Evolutionary conservation across 2,797 vertebrate genomes (phyloP), one percentile per base, ranked within the genome.

Genomic region (Ara ararauna): DNA sequence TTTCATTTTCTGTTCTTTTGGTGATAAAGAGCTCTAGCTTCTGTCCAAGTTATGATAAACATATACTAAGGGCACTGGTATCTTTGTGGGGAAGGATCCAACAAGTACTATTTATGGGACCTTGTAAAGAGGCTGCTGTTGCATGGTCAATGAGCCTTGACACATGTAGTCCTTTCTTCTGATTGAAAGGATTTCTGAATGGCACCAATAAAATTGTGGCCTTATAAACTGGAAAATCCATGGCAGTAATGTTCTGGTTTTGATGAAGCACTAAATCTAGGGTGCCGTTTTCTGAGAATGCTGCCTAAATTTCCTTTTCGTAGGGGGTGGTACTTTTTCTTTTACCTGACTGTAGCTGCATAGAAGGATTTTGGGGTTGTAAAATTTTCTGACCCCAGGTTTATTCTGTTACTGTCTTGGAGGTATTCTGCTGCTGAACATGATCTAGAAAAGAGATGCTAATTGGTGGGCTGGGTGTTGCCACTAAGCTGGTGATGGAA

Each of bases 81-180:
- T 79, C 83, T 91, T 91, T 88, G 87, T 93, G 90, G 88, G 71
- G 54, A 76, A 30, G 64, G 60, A 90, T 94, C 45, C 56, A 45
- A 93, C 87, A 73, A 84, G 64, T 91, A 56, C 82, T 88, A 87
- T 93, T 96, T 94, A 91, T 91, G 87, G 60, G 70, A 23, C 83
- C 51, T 87, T 92, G 89, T 93, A 94, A 96, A 94, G 90, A 94
- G 90, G 67, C 83, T 89, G 85, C 87, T 93, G 64, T 91, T 94
- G 81, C 36, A 22, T 94, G 91, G 71, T 87, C 94, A 97, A 77
- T 92, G 93, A 95, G 80, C 87, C 94, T 90, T 93, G 95, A 93
- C 22, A 7, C 74, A 47, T 90, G 83, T 56, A 87, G 72, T 40
- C 48, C 87, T 58, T 86, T 87, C 44, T 92, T 73, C 60, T 94